phyloP scores from a whole-genome alignment of 2,888 invertebrate genomes.

The Pandemis heparana region DNA sequence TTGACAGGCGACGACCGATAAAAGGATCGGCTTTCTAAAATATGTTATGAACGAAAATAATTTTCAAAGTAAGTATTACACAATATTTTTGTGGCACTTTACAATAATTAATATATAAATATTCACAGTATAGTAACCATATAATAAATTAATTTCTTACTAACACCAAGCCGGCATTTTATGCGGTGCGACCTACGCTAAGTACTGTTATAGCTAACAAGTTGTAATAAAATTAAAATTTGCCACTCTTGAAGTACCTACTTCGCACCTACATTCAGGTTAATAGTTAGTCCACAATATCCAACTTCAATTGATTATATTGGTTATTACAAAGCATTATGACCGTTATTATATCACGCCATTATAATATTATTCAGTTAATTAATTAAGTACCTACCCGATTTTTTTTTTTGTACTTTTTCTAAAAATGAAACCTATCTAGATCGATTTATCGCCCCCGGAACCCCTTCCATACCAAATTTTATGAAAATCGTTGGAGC shows the following conservation, averaged over 20 bases:
- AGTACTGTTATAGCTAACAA: background rate
- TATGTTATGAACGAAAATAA: background rate
- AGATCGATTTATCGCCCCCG: no score
- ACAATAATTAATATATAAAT: background rate
- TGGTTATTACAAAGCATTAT: constrained; percentile 17
- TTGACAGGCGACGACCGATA: constrained; percentile 14
- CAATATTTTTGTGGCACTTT: no score
- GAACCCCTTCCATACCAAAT: no score
- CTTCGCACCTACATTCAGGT: constrained; percentile 37
- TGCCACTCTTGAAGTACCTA: constrained; percentile 8
- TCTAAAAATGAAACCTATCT: no score
- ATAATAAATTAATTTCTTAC: background rate
- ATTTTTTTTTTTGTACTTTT: no score
- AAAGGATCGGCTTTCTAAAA: constrained; percentile 14
- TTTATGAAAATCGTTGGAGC: no score
- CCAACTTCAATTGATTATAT: constrained; percentile 29
- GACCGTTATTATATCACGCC: constrained; percentile 20
- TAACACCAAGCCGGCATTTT: background rate
- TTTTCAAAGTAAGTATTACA: background rate
- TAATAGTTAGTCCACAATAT: constrained; percentile 36
- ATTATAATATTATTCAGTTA: constrained; percentile 12
- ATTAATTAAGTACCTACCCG: constrained; percentile 16
- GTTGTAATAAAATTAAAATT: constrained; percentile 12
- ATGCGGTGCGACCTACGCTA: background rate
- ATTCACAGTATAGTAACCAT: no score